Evolutionary conservation across 2,113 vertebrate genomes (phyloP).

Genomic region (Sebastes schlegelii): DNA sequence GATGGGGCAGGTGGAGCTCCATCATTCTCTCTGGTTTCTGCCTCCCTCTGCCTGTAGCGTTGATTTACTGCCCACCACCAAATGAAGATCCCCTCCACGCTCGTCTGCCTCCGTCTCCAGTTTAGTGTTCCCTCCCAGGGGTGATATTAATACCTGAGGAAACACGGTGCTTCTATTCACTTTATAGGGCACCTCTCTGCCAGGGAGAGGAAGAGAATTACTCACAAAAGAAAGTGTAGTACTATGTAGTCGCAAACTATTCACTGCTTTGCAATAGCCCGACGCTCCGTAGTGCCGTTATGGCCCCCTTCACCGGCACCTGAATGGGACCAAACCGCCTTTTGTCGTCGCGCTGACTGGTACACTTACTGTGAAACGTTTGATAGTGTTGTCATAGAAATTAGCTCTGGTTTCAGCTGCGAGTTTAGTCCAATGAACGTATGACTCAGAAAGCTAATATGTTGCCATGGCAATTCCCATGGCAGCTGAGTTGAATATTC

Average conservation of each 20-base stretch:
- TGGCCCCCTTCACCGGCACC: conserved; percentile 19
- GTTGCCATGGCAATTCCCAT: conserved; percentile 56
- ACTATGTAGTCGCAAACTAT: conserved; percentile 19
- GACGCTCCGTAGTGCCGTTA: conserved; percentile 15
- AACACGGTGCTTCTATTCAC: conserved; percentile 48
- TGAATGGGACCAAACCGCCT: conserved; percentile 25
- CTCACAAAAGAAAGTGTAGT: conserved; percentile 8
- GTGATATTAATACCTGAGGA: conserved; percentile 60
- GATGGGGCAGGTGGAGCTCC: conserved; percentile 16
- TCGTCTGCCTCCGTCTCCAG: conserved; percentile 43
- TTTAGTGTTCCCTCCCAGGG: conserved; percentile 54
- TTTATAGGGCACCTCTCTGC: conserved; percentile 47
- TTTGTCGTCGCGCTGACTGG: conserved; percentile 4
- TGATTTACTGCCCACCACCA: conserved; percentile 64
- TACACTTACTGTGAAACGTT: conserved; percentile 7
- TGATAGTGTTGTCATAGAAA: conserved; percentile 34
- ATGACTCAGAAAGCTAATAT: conserved; percentile 56
- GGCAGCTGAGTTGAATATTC: conserved; percentile 45
- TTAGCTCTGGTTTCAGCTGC: neutral
- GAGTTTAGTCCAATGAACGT: conserved; percentile 24
- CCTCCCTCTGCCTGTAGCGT: conserved; percentile 47
- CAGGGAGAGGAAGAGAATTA: conserved; percentile 23
- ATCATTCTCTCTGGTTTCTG: conserved; percentile 44
- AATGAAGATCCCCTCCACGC: conserved; percentile 59
- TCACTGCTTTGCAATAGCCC: conserved; percentile 22